Percentiles rank a stretch among this genome's conserved stretches.
Evolutionary conservation across 2,888 invertebrate species (phyloP).

Genomic region (Phengaris alcon): DNA sequence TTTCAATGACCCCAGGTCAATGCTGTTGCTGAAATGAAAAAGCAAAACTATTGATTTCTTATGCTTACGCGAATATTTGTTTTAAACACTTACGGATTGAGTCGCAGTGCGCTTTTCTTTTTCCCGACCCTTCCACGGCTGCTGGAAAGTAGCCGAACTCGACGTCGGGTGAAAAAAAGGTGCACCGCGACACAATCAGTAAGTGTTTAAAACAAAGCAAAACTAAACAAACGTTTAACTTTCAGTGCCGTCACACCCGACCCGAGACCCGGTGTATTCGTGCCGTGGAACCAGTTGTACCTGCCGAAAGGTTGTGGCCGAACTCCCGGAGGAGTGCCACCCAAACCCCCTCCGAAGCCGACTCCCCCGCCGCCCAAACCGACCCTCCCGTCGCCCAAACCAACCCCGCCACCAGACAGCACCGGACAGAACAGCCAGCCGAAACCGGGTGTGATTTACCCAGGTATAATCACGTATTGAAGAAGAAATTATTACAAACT

Average conservation of each 20-base stretch:
- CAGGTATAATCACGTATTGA: conserved; percentile 41
- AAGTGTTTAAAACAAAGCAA: background rate
- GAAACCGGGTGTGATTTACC: conserved; percentile 55
- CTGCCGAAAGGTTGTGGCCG: conserved; percentile 87
- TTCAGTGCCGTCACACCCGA: conserved; percentile 40
- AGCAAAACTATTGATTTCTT: background rate
- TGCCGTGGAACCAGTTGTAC: conserved; percentile 83
- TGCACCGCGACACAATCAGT: no score
- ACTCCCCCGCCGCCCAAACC: conserved; percentile 49
- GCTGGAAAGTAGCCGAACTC: no score
- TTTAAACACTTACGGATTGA: no score
- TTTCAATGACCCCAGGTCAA: no score
- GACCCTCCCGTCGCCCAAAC: conserved; percentile 47
- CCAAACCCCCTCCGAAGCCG: conserved; percentile 59
- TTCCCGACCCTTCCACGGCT: no score
- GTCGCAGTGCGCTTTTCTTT: no score
- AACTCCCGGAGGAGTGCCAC: conserved; percentile 67
- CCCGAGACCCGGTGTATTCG: conserved; percentile 44
- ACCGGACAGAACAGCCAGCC: conserved; percentile 63
- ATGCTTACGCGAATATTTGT: no score
- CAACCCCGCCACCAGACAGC: conserved; percentile 56
- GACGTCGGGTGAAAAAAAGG: no score
- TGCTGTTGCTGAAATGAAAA: background rate
- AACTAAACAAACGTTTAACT: conserved; percentile 11
- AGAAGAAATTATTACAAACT: background rate